phyloP scores from a whole-genome alignment of 2,797 vertebrate genomes.

The Myotis daubentonii region DNA sequence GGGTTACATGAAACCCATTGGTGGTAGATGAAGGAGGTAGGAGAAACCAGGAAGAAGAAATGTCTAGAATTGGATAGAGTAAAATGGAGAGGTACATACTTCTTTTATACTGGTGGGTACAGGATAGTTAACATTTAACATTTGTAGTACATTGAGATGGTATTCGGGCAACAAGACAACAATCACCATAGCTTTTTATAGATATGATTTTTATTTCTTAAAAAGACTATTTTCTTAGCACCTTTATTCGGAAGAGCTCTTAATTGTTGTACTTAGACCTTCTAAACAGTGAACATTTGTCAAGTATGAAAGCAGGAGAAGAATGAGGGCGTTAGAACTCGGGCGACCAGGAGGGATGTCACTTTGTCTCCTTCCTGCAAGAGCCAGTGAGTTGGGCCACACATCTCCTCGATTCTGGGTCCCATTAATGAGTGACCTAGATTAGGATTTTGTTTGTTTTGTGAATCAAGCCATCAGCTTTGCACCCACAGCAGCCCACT shows the following conservation, averaged over 20 bases:
- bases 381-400: neutral
- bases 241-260: slow-evolving; percentile 72
- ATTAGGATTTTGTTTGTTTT: neutral
- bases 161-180: neutral
- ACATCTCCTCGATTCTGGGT: neutral
- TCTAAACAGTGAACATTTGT: slow-evolving; percentile 68
- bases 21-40: neutral
- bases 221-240: slow-evolving; percentile 53
- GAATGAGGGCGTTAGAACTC: slow-evolving; percentile 8
- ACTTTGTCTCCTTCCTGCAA: neutral
- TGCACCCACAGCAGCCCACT: neutral
- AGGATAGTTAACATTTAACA: neutral
- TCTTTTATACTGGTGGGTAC: neutral
- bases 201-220: slow-evolving; percentile 68
- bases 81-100: neutral
- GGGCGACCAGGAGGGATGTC: neutral
- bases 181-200: neutral
- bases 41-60: neutral
- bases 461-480: neutral
- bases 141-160: neutral
- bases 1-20: neutral
- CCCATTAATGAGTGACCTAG: slow-evolving; percentile 30
- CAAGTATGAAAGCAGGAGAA: slow-evolving; percentile 51
- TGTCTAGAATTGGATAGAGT: neutral
- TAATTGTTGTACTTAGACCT: slow-evolving; percentile 76